Percentiles rank a stretch among this genome's conserved stretches.
These are phyloP conservation scores for Pitangus sulphuratus DNA, from an alignment of 2,797 vertebrate genomes.

Conservation along the genomic window DNA sequence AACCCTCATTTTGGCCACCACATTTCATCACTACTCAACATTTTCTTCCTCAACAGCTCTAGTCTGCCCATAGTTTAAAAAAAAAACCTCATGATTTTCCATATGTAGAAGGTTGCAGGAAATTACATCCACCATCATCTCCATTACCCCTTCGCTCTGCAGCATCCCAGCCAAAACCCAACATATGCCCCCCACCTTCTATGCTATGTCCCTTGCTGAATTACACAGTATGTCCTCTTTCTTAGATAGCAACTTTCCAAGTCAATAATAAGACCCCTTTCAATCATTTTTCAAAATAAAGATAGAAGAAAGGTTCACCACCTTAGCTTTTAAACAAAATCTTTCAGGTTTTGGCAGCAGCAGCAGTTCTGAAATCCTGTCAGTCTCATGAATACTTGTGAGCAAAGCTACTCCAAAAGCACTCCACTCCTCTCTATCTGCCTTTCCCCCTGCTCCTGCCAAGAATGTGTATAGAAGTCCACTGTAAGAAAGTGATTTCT, in stretches of 20 bases:
- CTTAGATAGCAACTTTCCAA: neutral
- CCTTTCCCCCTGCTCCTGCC: neutral
- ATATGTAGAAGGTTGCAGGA: neutral
- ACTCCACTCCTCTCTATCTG: neutral
- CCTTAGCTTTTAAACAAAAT: neutral
- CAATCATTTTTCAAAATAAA: neutral
- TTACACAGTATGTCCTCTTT: neutral
- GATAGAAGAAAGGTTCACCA: neutral
- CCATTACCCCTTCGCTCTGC: neutral
- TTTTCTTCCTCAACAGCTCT: neutral
- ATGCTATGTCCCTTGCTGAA: neutral
- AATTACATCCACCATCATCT: neutral
- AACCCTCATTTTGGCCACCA: neutral
- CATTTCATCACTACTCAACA: neutral
- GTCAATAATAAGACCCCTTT: neutral
- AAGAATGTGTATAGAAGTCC: neutral
- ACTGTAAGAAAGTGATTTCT: neutral
- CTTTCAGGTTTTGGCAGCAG: neutral
- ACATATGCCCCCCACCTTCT: neutral
- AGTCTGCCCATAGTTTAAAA: neutral
- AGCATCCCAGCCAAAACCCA: neutral
- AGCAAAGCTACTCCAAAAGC: neutral
- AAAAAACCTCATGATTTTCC: rapidly evolving
- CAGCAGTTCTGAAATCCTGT: neutral
- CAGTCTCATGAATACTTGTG: neutral